phyloP scores from a whole-genome alignment of 64 coral and sea anemone genomes.

The Pocillopora damicornis region DNA sequence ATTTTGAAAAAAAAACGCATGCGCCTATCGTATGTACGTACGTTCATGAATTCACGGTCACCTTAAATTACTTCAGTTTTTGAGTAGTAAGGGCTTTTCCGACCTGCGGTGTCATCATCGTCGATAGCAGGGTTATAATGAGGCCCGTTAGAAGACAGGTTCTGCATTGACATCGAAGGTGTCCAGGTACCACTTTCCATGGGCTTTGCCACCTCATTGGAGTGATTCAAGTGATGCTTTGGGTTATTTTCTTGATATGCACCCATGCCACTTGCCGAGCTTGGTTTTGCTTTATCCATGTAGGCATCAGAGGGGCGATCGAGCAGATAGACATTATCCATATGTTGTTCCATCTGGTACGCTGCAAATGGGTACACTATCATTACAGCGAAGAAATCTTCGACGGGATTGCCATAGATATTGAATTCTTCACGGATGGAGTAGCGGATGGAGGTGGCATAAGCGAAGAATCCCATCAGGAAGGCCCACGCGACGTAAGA shows the following conservation, averaged over 20 bases:
- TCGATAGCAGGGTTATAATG: background rate
- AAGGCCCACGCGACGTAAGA: conserved; percentile 12
- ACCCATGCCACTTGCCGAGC: too few species aligned
- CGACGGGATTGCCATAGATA: conserved; percentile 34
- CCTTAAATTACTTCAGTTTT: conserved; percentile 20
- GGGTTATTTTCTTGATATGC: too few species aligned
- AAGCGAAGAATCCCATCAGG: conserved; percentile 20
- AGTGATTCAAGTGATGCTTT: background rate
- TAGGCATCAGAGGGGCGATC: too few species aligned
- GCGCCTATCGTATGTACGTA: too few species aligned
- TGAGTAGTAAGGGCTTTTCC: background rate
- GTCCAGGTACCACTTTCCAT: background rate
- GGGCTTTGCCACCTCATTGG: background rate
- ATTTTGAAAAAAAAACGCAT: too few species aligned
- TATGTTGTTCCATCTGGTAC: conserved; percentile 58
- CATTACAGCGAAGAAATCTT: conserved; percentile 64
- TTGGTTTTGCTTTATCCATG: too few species aligned
- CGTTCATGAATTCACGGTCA: too few species aligned
- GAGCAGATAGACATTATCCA: background rate
- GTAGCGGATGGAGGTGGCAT: conserved; percentile 27
- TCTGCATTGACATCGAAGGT: background rate
- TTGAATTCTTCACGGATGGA: background rate
- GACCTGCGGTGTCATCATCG: background rate
- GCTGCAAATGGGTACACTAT: conserved; percentile 55
- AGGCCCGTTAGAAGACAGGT: background rate